Percentiles rank a stretch among this genome's conserved stretches.
Evolutionary conservation across 2,888 invertebrate genomes (phyloP).

Genomic region (Hypena proboscidalis): DNA sequence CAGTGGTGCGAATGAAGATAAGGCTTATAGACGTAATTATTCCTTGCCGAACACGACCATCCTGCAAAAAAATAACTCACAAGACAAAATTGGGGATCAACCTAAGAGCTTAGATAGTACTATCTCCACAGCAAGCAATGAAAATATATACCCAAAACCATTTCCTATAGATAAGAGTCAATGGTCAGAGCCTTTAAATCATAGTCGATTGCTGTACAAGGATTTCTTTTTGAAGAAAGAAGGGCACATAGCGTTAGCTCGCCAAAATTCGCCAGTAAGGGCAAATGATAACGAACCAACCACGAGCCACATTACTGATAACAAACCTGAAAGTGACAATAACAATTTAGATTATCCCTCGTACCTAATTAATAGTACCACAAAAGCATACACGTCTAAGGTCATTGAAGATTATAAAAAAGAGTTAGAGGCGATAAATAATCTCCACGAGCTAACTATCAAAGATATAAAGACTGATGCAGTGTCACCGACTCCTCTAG

Average conservation of each 20-base stretch:
- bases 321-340: slow-evolving; percentile 49
- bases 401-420: slow-evolving; percentile 83
- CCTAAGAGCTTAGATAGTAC: slow-evolving; percentile 71
- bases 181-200: slow-evolving; percentile 72
- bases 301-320: slow-evolving; percentile 44
- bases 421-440: slow-evolving; percentile 80
- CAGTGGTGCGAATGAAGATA: slow-evolving; percentile 69
- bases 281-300: slow-evolving; percentile 42
- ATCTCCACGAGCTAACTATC: slow-evolving; percentile 75
- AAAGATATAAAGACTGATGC: slow-evolving; percentile 79
- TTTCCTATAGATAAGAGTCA: slow-evolving; percentile 54
- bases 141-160: slow-evolving; percentile 58
- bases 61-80: slow-evolving; percentile 55
- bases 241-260: slow-evolving; percentile 67
- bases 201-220: slow-evolving; percentile 77
- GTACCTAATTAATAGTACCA: slow-evolving; percentile 75
- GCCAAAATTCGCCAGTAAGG: slow-evolving; percentile 71
- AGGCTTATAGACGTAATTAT: slow-evolving; percentile 58
- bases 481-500: slow-evolving; percentile 74
- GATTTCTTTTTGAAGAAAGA: slow-evolving; percentile 78
- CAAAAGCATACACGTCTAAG: slow-evolving; percentile 81
- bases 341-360: slow-evolving; percentile 69
- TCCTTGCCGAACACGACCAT: slow-evolving; percentile 65
- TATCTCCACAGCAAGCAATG: slow-evolving; percentile 57
- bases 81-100: slow-evolving; percentile 57